Conservation (phyloP, 2,113 vertebrate species). For the Salvelinus alpinus region DNA sequence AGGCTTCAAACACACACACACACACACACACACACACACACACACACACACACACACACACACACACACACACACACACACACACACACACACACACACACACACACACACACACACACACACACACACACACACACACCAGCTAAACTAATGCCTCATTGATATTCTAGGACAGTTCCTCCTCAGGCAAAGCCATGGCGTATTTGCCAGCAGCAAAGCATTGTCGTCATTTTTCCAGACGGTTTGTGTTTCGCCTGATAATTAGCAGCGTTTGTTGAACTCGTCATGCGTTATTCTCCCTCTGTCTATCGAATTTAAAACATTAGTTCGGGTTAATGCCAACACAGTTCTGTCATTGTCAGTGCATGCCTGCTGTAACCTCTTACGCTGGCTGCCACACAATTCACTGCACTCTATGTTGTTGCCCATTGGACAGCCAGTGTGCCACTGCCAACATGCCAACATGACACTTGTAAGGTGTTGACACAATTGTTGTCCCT, state of each 20-base stretch:
- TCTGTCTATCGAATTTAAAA: slow-evolving; percentile 15
- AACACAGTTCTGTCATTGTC: background rate
- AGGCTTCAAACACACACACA: slow-evolving; percentile 4
- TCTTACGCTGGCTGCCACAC: background rate
- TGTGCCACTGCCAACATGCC: slow-evolving; percentile 2
- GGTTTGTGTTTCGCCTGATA: slow-evolving; percentile 30
- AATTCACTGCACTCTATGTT: background rate
- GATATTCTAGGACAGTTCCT: slow-evolving; percentile 17
- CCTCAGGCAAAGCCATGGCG: background rate
- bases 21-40: background rate
- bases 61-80: background rate
- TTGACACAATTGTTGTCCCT: background rate
- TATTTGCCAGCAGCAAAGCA: background rate
- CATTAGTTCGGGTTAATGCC: slow-evolving; percentile 5
- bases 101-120: background rate
- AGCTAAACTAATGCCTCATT: slow-evolving; percentile 21
- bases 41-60: background rate
- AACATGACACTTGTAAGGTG: background rate
- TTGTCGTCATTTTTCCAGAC: slow-evolving; percentile 21
- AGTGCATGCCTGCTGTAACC: background rate
- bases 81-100: background rate
- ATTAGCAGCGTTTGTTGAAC: slow-evolving; percentile 30
- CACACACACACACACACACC: slow-evolving; percentile 1
- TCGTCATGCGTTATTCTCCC: slow-evolving; percentile 6
- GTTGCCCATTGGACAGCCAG: background rate